phyloP scores from a whole-genome alignment of 2,797 vertebrate genomes.

The Pagetopsis macropterus region DNA sequence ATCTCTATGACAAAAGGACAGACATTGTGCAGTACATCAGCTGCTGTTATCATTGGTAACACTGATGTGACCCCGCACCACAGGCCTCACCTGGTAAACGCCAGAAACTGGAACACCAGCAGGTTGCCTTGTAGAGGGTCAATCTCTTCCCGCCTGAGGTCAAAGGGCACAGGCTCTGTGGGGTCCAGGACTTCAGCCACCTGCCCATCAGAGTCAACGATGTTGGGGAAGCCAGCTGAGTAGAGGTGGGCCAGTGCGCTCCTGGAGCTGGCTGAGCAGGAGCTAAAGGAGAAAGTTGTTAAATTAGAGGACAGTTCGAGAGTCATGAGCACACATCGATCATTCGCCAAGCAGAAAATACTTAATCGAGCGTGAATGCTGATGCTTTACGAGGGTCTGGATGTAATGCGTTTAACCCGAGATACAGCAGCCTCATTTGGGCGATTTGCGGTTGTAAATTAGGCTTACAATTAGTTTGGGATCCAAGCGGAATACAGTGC shows the following conservation, averaged over 20 bases:
- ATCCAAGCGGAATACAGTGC: conserved; percentile 16
- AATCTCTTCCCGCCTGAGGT: conserved; percentile 85
- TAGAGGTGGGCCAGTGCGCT: conserved; percentile 86
- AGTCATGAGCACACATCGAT: conserved; percentile 7
- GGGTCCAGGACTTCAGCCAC: conserved; percentile 85
- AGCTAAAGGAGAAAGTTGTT: conserved; percentile 67
- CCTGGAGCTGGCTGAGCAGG: conserved; percentile 82
- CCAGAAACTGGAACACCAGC: conserved; percentile 92
- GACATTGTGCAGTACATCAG: background rate
- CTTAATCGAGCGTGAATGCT: conserved; percentile 1
- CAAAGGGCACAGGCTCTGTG: conserved; percentile 77
- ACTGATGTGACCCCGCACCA: background rate
- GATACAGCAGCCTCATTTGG: conserved; percentile 38
- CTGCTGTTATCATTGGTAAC: background rate
- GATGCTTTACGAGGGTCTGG: conserved; percentile 37
- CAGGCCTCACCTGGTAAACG: conserved; percentile 88
- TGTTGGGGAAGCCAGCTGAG: conserved; percentile 86
- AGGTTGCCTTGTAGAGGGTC: conserved; percentile 90
- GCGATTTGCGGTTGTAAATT: conserved; percentile 56
- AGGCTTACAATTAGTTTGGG: conserved; percentile 13
- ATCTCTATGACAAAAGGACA: conserved; percentile 1
- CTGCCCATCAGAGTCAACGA: conserved; percentile 83
- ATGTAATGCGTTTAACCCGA: conserved; percentile 43
- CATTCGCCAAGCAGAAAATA: conserved; percentile 26
- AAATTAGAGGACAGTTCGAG: conserved; percentile 21